Conservation (phyloP, 2,113 vertebrate species). For the Lepidothrix coronata region DNA sequence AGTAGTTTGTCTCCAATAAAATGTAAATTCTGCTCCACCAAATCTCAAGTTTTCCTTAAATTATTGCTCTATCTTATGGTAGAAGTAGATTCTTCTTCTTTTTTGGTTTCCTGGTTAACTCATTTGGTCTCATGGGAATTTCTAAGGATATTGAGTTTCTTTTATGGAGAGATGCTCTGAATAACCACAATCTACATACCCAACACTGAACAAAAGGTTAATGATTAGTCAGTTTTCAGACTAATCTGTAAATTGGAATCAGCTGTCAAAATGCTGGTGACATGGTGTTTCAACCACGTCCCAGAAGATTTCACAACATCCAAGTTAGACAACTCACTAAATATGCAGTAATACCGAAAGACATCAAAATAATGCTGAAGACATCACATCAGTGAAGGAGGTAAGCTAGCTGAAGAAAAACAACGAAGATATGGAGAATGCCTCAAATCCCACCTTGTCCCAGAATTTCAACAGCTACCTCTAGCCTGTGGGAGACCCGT, state of each 20-base stretch:
- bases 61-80: neutral
- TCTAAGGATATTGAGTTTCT: neutral
- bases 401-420: neutral
- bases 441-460: neutral
- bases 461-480: neutral
- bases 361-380: neutral
- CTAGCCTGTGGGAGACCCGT: neutral
- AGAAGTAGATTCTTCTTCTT: neutral
- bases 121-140: neutral
- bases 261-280: neutral
- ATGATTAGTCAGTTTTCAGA: neutral
- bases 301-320: neutral
- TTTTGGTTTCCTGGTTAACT: neutral
- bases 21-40: neutral
- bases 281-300: neutral
- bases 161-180: neutral
- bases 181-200: neutral
- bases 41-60: neutral
- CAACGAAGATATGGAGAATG: neutral
- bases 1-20: neutral
- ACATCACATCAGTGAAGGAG: neutral
- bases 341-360: neutral
- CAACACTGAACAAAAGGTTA: neutral
- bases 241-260: neutral
- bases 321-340: neutral